These are phyloP conservation scores for Brachionus sp. DNA, from an alignment of 1,140 invertebrate species.

Conservation along the genomic window DNA sequence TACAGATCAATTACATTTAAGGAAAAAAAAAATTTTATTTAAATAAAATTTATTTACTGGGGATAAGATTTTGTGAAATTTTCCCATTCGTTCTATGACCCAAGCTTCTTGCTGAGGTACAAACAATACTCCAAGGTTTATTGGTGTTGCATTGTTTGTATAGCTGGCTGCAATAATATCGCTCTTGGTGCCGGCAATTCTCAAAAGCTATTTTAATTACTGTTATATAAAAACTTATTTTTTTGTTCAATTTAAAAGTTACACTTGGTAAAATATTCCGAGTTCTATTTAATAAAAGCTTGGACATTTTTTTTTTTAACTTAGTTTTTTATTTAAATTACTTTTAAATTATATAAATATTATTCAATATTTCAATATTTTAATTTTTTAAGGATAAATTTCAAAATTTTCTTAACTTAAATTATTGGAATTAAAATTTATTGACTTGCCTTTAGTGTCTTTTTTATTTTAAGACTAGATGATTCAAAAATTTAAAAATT, in stretches of 20 bases:
- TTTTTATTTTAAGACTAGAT: too few species aligned
- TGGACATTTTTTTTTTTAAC: neutral
- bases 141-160: slow-evolving; percentile 59
- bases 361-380: neutral
- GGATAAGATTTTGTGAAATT: slow-evolving; percentile 83
- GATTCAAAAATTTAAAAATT: too few species aligned
- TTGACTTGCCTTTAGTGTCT: too few species aligned
- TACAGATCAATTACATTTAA: slow-evolving; percentile 48
- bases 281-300: neutral
- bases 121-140: slow-evolving; percentile 92
- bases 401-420: neutral
- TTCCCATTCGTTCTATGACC: slow-evolving; percentile 97
- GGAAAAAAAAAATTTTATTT: slow-evolving; percentile 44
- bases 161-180: neutral
- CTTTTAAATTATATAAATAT: neutral
- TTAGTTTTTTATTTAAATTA: neutral
- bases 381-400: neutral
- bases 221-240: neutral
- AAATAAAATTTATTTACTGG: slow-evolving; percentile 63
- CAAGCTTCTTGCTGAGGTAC: slow-evolving; percentile 98
- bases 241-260: neutral
- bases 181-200: neutral
- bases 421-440: too few species aligned
- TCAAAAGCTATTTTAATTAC: neutral
- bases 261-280: neutral